Conservation (phyloP, 1,140 invertebrate genomes). For the Drosophila kanapiae region DNA sequence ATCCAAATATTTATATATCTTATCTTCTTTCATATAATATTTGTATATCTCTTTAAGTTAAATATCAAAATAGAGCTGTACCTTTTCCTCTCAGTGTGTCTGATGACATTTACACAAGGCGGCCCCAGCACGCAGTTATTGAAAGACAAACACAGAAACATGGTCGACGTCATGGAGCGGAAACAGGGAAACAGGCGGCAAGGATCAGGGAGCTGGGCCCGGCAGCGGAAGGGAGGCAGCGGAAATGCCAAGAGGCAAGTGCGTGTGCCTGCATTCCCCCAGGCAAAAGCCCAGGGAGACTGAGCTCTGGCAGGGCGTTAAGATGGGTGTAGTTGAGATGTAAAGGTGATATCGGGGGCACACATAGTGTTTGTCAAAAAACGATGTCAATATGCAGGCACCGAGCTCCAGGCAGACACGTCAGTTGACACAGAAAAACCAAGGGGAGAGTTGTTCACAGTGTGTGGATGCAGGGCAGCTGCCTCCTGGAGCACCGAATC, state of each 20-base stretch:
- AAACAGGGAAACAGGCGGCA: constrained; percentile 3
- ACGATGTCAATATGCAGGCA: constrained; percentile 72
- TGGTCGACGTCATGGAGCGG: constrained; percentile 38
- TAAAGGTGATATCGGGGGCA: constrained; percentile 38
- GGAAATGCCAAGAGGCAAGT: constrained; percentile 75
- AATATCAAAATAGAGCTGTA: not conserved
- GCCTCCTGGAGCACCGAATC: constrained; percentile 32
- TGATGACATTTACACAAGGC: constrained; percentile 40
- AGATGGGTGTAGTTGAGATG: constrained; percentile 24
- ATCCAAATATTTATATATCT: not conserved
- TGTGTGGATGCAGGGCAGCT: constrained; percentile 51
- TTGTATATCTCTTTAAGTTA: too few species aligned
- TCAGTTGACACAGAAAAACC: constrained; percentile 72
- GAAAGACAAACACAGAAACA: constrained; percentile 64
- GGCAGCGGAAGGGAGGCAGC: constrained; percentile 21
- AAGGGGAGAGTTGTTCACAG: constrained; percentile 11
- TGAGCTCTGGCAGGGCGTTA: constrained; percentile 1
- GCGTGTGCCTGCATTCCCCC: constrained; percentile 67
- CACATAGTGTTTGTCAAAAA: constrained; percentile 67
- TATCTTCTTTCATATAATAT: not conserved
- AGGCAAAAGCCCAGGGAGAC: constrained; percentile 3
- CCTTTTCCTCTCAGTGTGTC: constrained; percentile 8
- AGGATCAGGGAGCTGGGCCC: not conserved
- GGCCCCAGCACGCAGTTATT: constrained; percentile 64
- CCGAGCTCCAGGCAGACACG: constrained; percentile 36